Evolutionary conservation across 2,888 invertebrate genomes (phyloP), one percentile per base, ranked within the genome.

Genomic region (Euplagia quadripunctaria): DNA sequence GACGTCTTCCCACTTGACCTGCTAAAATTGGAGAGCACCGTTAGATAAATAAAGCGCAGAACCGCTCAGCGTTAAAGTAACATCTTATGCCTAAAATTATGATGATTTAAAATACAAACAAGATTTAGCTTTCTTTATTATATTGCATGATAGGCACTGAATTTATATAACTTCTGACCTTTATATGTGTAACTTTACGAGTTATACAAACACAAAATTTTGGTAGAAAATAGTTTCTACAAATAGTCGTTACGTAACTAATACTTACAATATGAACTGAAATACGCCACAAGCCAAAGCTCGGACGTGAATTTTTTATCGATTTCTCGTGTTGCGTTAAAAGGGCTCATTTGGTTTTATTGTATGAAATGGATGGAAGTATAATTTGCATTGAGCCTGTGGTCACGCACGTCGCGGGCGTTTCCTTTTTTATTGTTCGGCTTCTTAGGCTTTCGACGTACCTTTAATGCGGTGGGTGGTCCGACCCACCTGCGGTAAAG

Each of bases 301-400:
- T 84, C 70, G 82, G 79, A 81, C 89, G 86, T 88, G 87, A 89
- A 90, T 91, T 91, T 94, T 92, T 93, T 84, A 94, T 94, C 92
- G 94, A 95, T 94, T 93, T 92, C 89, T 90, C 91, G 88, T 94
- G 93, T 94, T 91, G 94, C 94, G 94, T 94, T 94, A 94, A 95
- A 94, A 94, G 94, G 93, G 91, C 94, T 94, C 94, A 95, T 94
- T 94, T 94, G 92, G 93, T 92, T 94, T 94, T 94, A 94, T 94
- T 95, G 93, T 94, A 94, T 92, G 91, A 92, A 94, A 94, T 94
- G 93, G 93, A 94, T 94, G 92, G 92, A 91, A 93, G 92, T 93
- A 92, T 94, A 94, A 95, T 95, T 95, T 95, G 94, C 95, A 95
- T 94, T 92, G 92, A 93, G 91, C 89, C 89, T 90, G 91, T 91